A percentile compares a stretch with the other conserved stretches of the same genome.
Conservation (phyloP, 2,113 vertebrate genomes). For the Raphicerus campestris region DNA sequence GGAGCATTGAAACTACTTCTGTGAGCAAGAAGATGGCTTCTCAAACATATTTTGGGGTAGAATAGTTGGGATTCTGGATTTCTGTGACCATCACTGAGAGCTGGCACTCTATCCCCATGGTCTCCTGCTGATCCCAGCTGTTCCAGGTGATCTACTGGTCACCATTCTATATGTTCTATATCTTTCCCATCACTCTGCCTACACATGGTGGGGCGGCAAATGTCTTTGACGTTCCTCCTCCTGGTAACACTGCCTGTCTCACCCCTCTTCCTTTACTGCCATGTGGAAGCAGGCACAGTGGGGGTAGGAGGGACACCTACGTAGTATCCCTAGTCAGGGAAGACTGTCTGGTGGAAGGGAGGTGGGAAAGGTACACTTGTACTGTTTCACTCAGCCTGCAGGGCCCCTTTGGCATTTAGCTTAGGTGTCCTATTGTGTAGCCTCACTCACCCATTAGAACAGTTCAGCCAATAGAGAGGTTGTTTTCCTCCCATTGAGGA, state of each 20-base stretch:
- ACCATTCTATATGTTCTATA: not conserved
- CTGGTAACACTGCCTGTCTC: not conserved
- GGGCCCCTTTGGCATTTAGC: not conserved
- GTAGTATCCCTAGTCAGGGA: not conserved
- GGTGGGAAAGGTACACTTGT: not conserved
- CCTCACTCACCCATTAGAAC: not conserved
- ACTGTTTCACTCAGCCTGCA: not conserved
- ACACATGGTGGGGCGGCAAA: not conserved
- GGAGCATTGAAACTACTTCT: not conserved
- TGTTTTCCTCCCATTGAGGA: not conserved
- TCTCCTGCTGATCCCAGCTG: not conserved
- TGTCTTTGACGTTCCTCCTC: not conserved
- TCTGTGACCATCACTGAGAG: not conserved
- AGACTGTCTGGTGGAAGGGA: not conserved
- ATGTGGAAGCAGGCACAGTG: not conserved
- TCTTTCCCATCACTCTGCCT: not conserved
- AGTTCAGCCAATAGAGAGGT: not conserved
- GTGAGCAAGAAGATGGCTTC: not conserved
- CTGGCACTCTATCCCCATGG: rapidly evolving
- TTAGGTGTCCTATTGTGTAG: not conserved
- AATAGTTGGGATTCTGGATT: not conserved
- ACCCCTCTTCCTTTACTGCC: not conserved
- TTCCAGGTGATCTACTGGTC: too few species aligned
- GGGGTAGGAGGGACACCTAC: not conserved
- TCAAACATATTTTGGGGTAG: not conserved